Conservation (phyloP, 2,113 vertebrate species). For the Phocoena sinus region DNA sequence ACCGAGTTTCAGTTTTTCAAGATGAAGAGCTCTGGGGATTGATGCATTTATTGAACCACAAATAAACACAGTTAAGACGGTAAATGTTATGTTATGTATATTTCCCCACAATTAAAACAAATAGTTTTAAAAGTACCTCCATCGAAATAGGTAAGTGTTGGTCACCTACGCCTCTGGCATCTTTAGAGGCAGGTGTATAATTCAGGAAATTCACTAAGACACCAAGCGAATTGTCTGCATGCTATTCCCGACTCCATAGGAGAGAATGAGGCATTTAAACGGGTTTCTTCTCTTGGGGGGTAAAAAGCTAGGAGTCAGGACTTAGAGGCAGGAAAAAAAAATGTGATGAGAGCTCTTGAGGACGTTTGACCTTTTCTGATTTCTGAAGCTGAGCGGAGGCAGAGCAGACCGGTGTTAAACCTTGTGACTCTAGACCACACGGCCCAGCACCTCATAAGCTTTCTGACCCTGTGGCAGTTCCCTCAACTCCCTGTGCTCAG, state of each 20-base stretch:
- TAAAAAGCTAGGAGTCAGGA: not conserved
- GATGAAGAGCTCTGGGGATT: not conserved
- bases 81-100: not conserved
- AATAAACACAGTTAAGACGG: not conserved
- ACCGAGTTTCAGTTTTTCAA: not conserved
- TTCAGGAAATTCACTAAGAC: not conserved
- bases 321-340: not conserved
- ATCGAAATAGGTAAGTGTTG: not conserved
- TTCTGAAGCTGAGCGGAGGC: not conserved
- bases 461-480: not conserved
- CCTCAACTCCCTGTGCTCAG: not conserved
- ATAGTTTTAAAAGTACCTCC: not conserved
- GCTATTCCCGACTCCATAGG: not conserved
- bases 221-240: not conserved
- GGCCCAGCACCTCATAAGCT: not conserved
- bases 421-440: not conserved
- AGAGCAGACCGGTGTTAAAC: not conserved
- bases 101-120: not conserved
- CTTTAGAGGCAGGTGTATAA: not conserved
- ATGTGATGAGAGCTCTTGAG: not conserved
- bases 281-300: not conserved
- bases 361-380: not conserved
- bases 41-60: not conserved
- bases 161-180: not conserved
- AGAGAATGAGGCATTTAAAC: not conserved